Conservation (phyloP, 2,888 invertebrate genomes). For the Thymelicus acteon region DNA sequence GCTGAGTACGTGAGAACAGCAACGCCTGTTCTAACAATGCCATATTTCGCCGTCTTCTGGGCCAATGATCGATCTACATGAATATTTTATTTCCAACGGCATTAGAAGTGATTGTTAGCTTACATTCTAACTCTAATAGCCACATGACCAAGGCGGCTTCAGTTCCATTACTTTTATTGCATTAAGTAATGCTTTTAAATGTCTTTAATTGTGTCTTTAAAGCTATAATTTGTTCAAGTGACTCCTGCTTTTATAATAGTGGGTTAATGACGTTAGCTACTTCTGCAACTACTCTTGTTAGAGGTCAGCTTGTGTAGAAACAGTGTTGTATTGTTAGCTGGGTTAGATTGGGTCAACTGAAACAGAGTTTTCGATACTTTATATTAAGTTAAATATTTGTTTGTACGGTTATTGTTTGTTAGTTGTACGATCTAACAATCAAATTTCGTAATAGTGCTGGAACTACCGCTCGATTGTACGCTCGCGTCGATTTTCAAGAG, state of each 20-base stretch:
- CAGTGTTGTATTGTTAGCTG: not conserved
- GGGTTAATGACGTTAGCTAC: not conserved
- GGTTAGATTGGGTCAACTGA: too few relatives aligned
- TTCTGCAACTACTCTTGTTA: not conserved
- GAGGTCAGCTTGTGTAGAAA: not conserved
- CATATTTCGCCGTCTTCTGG: conserved; percentile 77
- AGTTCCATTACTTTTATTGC: conserved; percentile 6
- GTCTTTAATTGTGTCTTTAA: conserved; percentile 1
- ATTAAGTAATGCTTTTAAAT: conserved; percentile 7
- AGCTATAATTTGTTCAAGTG: conserved; percentile 4
- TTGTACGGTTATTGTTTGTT: too few relatives aligned
- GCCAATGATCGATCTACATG: conserved; percentile 77
- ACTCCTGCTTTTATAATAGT: not conserved
- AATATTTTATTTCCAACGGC: conserved; percentile 74
- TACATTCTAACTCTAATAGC: conserved; percentile 40
- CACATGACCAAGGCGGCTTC: conserved; percentile 5
- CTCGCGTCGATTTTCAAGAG: too few relatives aligned
- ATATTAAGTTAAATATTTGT: too few relatives aligned
- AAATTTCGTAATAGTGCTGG: too few relatives aligned
- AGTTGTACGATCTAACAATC: too few relatives aligned
- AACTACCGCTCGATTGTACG: too few relatives aligned
- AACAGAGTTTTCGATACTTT: too few relatives aligned
- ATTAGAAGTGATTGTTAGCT: conserved; percentile 63
- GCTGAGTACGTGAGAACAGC: conserved; percentile 80
- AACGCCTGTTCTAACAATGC: conserved; percentile 80